Percentiles rank a stretch among this genome's conserved stretches.
Conservation (phyloP, 2,797 vertebrate genomes). For the Phyllotis vaccarum region DNA sequence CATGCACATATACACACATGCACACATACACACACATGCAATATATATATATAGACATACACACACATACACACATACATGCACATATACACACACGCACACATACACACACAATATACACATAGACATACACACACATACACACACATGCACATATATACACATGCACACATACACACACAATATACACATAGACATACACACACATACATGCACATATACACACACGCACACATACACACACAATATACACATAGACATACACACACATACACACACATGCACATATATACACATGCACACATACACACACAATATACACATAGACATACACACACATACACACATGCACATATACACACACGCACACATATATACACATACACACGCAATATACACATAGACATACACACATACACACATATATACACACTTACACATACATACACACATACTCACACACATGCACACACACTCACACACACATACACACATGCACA, state of each 20-base stretch:
- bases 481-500: not conserved
- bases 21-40: not conserved
- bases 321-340: too few relatives aligned
- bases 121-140: too few relatives aligned
- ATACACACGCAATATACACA: not conserved
- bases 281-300: not conserved
- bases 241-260: not conserved
- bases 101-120: not conserved
- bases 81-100: not conserved
- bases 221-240: not conserved
- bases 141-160: not conserved
- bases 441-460: too few relatives aligned
- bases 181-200: not conserved
- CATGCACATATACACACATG: too few relatives aligned
- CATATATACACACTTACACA: not conserved
- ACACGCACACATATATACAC: not conserved
- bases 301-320: too few relatives aligned
- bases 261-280: not conserved
- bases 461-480: not conserved
- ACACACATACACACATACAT: not conserved
- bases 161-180: too few relatives aligned
- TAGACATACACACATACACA: not conserved
- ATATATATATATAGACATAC: too few relatives aligned
- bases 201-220: not conserved
- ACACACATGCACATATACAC: too few relatives aligned